Percentiles rank a stretch among this genome's conserved stretches.
These are phyloP conservation scores for Saccostrea echinata DNA, from an alignment of 1,140 invertebrate genomes.

Conservation along the genomic window DNA sequence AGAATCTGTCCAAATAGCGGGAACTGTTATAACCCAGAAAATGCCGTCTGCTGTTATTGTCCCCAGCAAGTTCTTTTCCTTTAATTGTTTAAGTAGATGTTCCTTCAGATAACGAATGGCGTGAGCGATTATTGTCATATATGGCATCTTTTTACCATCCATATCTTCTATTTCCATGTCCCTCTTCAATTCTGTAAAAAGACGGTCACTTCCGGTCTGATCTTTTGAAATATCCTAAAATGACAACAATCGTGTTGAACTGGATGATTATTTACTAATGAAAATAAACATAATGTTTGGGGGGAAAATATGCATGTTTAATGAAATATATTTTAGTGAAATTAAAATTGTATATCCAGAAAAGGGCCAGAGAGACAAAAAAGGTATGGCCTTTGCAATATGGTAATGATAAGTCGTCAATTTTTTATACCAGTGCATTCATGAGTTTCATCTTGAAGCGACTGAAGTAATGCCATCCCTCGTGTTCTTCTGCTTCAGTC, in stretches of 20 bases:
- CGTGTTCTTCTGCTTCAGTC: conserved; percentile 78
- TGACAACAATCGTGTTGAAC: neutral
- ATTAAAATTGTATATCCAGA: no score
- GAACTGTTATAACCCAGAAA: conserved; percentile 37
- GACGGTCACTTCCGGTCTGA: neutral
- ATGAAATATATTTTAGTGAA: no score
- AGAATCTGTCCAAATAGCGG: conserved; percentile 42
- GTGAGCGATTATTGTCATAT: neutral
- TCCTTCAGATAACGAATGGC: conserved; percentile 40
- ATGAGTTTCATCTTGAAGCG: conserved; percentile 84
- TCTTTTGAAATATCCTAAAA: conserved; percentile 29
- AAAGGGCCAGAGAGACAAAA: no score
- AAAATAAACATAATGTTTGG: no score
- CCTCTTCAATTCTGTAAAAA: conserved; percentile 19
- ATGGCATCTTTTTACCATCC: conserved; percentile 32
- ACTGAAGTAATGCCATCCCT: conserved; percentile 83
- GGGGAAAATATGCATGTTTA: no score
- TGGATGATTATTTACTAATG: neutral
- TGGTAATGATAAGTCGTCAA: no score
- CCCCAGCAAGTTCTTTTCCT: neutral
- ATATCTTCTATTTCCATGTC: conserved; percentile 42
- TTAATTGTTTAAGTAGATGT: conserved; percentile 11
- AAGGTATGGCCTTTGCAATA: no score
- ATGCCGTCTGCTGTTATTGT: neutral
- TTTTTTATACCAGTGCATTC: conserved; percentile 74